A percentile compares a stretch with the other conserved stretches of the same genome.
These are phyloP conservation scores for Hypomesus transpacificus DNA, from an alignment of 2,113 vertebrate species.

Conservation along the genomic window DNA sequence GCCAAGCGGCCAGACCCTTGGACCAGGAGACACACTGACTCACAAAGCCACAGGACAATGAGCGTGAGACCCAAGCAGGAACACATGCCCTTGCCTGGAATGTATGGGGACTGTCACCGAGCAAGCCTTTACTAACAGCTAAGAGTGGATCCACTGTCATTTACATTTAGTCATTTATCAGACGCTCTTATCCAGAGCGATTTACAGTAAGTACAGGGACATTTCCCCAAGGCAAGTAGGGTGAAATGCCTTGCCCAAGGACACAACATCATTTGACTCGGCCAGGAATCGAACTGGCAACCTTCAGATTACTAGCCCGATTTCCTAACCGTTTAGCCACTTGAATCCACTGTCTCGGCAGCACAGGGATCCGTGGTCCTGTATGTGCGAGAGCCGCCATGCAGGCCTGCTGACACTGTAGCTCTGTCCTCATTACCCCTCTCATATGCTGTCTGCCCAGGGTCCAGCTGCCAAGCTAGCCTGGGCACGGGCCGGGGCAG, in stretches of 20 bases:
- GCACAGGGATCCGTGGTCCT: slow-evolving; percentile 16
- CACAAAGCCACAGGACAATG: slow-evolving; percentile 33
- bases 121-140: slow-evolving; percentile 30
- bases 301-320: too few species aligned
- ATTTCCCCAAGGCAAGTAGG: too few species aligned
- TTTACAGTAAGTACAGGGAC: too few species aligned
- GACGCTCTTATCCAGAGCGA: too few species aligned
- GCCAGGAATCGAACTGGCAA: too few species aligned
- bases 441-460: slow-evolving; percentile 74
- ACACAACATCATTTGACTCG: too few species aligned
- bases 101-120: slow-evolving; percentile 39
- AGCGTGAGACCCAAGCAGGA: slow-evolving; percentile 35
- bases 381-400: slow-evolving; percentile 38
- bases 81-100: background rate
- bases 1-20: slow-evolving; percentile 51
- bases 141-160: too few species aligned
- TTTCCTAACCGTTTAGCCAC: too few species aligned
- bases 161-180: too few species aligned
- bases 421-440: slow-evolving; percentile 70
- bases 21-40: slow-evolving; percentile 45
- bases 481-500: slow-evolving; percentile 50
- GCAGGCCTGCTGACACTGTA: slow-evolving; percentile 55
- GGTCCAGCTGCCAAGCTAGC: slow-evolving; percentile 62
- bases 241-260: too few species aligned
- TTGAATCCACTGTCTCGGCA: too few species aligned